Conservation (phyloP, 2,888 invertebrate species). For the Sicus ferrugineus region DNA sequence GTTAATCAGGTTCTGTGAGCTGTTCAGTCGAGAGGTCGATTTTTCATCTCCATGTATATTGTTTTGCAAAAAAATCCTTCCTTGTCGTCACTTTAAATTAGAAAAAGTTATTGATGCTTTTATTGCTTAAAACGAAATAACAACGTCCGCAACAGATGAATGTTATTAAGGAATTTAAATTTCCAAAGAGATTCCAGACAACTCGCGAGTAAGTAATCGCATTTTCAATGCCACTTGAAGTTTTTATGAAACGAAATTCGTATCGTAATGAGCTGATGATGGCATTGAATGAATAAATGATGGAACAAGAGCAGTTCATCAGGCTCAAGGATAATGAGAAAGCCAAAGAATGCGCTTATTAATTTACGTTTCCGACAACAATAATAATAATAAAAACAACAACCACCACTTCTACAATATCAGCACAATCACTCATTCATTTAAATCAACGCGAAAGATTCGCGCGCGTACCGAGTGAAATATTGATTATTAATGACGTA, state of each 20-base stretch:
- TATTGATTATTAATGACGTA: conserved; percentile 26
- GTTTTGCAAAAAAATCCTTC: too few species aligned
- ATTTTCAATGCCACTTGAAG: not conserved
- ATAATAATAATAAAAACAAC: not conserved
- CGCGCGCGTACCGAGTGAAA: not conserved
- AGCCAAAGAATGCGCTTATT: not conserved
- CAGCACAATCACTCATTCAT: not conserved
- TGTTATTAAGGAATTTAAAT: conserved; percentile 7
- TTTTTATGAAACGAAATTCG: not conserved
- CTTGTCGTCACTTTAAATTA: too few species aligned
- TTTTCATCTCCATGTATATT: too few species aligned
- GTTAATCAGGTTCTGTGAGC: too few species aligned
- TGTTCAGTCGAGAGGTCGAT: too few species aligned
- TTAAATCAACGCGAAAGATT: not conserved
- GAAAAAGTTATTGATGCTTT: too few species aligned
- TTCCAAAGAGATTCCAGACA: not conserved
- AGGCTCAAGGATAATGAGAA: conserved; percentile 3
- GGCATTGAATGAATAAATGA: conserved; percentile 22
- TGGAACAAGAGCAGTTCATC: conserved; percentile 20
- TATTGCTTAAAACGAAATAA: too few species aligned
- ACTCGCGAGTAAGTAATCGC: not conserved
- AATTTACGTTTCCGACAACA: not conserved
- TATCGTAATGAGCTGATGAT: not conserved
- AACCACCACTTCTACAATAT: not conserved
- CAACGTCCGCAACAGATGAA: too few species aligned